phyloP scores from a whole-genome alignment of 1,140 invertebrate species.

The Caerostris extrusa region DNA sequence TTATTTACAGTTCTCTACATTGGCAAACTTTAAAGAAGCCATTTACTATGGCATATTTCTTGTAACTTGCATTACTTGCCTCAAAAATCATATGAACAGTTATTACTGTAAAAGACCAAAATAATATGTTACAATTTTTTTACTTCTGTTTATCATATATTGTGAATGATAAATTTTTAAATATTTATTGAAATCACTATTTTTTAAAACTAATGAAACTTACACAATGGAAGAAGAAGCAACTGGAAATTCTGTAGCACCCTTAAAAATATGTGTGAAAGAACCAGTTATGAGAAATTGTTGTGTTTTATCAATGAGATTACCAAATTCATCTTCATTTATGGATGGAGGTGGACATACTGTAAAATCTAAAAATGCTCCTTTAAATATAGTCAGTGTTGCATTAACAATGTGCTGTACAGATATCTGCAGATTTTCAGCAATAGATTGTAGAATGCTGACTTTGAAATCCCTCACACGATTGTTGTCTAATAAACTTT shows the following conservation, averaged over 20 bases:
- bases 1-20: too few species aligned
- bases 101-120: too few species aligned
- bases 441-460: constrained; percentile 16
- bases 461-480: constrained; percentile 16
- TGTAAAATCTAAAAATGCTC: constrained; percentile 40
- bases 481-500: background rate
- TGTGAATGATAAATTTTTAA: too few species aligned
- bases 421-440: constrained; percentile 8
- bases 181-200: too few species aligned
- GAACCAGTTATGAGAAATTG: background rate
- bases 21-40: too few species aligned
- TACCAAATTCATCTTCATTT: background rate
- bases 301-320: background rate
- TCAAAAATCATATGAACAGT: too few species aligned
- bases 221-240: constrained; percentile 5
- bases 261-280: constrained; percentile 10
- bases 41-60: too few species aligned
- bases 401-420: constrained; percentile 40
- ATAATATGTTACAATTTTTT: too few species aligned
- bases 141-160: too few species aligned
- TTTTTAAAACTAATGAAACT: background rate
- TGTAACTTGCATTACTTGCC: too few species aligned
- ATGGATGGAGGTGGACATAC: background rate
- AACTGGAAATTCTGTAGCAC: constrained; percentile 16
- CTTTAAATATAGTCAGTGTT: background rate